These are phyloP conservation scores for Noctua fimbriata DNA, from an alignment of 2,888 invertebrate genomes.

Conservation along the genomic window DNA sequence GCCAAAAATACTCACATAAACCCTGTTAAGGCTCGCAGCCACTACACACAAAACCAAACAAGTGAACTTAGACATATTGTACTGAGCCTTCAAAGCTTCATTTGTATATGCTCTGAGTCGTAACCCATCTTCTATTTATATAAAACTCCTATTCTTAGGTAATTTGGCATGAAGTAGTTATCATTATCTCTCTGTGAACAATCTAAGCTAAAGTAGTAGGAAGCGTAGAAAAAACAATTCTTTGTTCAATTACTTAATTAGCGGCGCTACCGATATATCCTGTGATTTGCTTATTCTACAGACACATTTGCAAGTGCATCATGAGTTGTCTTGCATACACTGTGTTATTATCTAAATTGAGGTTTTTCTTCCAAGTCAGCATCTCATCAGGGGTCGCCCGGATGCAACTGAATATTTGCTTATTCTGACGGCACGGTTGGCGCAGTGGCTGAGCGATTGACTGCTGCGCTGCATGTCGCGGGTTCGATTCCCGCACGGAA, in stretches of 20 bases:
- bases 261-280: neutral
- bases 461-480: too few relatives aligned
- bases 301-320: neutral
- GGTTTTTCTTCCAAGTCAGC: neutral
- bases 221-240: constrained; percentile 34
- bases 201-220: constrained; percentile 36
- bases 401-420: too few relatives aligned
- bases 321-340: neutral
- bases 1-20: constrained; percentile 12
- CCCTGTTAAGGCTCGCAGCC: constrained; percentile 11
- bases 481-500: too few relatives aligned
- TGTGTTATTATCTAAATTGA: neutral
- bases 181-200: constrained; percentile 32
- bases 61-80: constrained; percentile 27
- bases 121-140: constrained; percentile 49
- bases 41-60: constrained; percentile 34
- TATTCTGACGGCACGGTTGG: too few relatives aligned
- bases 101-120: constrained; percentile 33
- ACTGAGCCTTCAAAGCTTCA: constrained; percentile 26
- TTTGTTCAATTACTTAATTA: constrained; percentile 19
- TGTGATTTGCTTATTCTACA: constrained; percentile 9
- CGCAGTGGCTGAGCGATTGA: too few relatives aligned
- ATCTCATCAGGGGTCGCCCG: too few relatives aligned
- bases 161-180: constrained; percentile 52
- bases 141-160: constrained; percentile 33